A percentile compares a stretch with the other conserved stretches of the same genome.
These are phyloP conservation scores for Hippocampus abdominalis DNA, from an alignment of 2,113 vertebrate genomes.

Conservation along the genomic window DNA sequence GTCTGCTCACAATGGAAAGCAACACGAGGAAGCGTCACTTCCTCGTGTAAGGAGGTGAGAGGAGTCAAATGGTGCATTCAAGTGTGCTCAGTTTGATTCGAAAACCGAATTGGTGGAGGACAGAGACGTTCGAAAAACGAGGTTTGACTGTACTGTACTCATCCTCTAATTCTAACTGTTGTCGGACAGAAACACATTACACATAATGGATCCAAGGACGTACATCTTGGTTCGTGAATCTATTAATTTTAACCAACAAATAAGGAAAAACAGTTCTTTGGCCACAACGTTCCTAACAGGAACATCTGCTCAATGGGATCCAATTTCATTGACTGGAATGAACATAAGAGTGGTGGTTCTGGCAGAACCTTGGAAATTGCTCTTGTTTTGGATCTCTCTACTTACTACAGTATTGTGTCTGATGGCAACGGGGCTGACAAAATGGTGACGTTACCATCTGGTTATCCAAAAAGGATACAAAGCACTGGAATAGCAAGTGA, in stretches of 20 bases:
- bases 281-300: neutral
- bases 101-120: too few species aligned
- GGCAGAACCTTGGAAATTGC: neutral
- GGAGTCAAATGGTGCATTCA: too few species aligned
- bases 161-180: slow-evolving; percentile 26
- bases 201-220: slow-evolving; percentile 19
- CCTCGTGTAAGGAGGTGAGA: too few species aligned
- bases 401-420: neutral
- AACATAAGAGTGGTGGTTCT: neutral
- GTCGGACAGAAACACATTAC: slow-evolving; percentile 15
- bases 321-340: neutral
- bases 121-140: too few species aligned
- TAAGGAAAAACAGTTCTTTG: neutral
- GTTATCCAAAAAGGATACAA: neutral
- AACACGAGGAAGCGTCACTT: too few species aligned
- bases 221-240: neutral
- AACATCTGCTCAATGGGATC: neutral
- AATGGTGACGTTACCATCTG: neutral
- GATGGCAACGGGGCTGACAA: too few species aligned
- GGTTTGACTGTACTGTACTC: too few species aligned
- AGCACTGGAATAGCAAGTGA: too few species aligned
- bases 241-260: neutral
- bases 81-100: too few species aligned
- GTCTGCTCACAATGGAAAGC: too few species aligned
- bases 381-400: neutral